These are phyloP conservation scores for Gambelia wislizenii DNA, from an alignment of 2,797 vertebrate species.

Conservation along the genomic window DNA sequence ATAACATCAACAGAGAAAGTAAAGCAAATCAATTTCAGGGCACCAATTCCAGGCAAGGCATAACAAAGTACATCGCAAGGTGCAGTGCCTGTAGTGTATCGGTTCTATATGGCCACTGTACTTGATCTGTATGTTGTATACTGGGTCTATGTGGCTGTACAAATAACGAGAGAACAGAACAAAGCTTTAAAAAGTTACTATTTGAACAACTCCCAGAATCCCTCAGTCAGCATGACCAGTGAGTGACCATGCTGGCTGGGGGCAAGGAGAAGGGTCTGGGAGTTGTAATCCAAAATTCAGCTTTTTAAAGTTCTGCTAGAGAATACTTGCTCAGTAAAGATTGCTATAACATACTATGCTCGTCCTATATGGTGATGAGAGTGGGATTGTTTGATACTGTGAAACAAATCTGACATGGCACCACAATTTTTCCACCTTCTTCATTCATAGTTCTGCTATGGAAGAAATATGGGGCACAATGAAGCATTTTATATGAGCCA, in stretches of 20 bases:
- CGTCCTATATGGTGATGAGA: no score
- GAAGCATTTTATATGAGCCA: no score
- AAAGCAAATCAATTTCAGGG: background rate
- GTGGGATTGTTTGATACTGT: no score
- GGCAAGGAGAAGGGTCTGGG: background rate
- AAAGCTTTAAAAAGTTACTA: background rate
- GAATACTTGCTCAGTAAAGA: background rate
- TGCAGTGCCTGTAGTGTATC: no score
- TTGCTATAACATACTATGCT: no score
- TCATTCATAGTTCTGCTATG: no score
- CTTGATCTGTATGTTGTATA: background rate
- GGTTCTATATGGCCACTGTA: no score
- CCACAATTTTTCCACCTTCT: no score
- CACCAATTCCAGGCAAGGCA: background rate
- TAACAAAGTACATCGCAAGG: background rate
- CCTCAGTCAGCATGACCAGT: no score
- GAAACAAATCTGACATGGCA: no score
- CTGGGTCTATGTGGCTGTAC: background rate
- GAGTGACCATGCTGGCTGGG: background rate
- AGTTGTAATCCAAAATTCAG: background rate
- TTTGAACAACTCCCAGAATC: background rate
- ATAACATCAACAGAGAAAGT: background rate
- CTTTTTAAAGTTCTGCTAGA: background rate
- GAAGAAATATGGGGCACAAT: no score
- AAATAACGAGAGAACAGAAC: background rate